Evolutionary conservation across 2,113 vertebrate species (phyloP).

Genomic region (Mesembrinibis cayennensis): DNA sequence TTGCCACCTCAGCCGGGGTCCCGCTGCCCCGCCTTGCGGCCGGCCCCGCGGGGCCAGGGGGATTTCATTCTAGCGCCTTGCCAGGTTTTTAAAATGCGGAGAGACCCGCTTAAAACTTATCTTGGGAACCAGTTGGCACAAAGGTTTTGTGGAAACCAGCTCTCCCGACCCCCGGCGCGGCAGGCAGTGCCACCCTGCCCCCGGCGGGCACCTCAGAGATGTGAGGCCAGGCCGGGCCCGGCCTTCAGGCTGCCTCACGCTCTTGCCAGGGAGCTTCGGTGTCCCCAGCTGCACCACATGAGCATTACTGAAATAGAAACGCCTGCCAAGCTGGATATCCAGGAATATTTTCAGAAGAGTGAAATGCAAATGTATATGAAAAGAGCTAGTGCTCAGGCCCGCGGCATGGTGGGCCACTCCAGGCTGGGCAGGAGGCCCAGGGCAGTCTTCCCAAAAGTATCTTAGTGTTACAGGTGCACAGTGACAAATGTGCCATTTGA

Average conservation of each 20-base stretch:
- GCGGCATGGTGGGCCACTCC: rapidly evolving
- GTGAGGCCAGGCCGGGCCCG: not conserved
- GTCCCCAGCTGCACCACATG: rapidly evolving
- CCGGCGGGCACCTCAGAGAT: rapidly evolving
- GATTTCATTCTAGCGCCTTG: rapidly evolving
- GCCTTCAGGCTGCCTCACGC: rapidly evolving
- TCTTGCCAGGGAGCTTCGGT: not conserved
- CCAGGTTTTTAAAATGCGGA: rapidly evolving
- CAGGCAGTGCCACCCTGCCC: rapidly evolving
- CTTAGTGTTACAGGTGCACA: not conserved
- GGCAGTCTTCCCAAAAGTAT: not conserved
- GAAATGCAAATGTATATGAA: not conserved
- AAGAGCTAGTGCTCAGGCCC: not conserved
- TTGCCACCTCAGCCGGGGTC: no score
- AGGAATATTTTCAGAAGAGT: not conserved
- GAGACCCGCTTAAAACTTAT: rapidly evolving
- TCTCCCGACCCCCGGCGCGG: no score
- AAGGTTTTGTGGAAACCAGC: rapidly evolving
- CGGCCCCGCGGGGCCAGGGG: no score
- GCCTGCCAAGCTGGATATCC: not conserved
- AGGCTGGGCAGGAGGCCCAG: not conserved
- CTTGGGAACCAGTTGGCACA: rapidly evolving
- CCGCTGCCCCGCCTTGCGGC: not conserved
- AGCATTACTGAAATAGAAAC: rapidly evolving
- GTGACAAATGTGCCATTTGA: not conserved